Conservation (phyloP, 2,888 invertebrate species). For the Ernsta delagoae region DNA sequence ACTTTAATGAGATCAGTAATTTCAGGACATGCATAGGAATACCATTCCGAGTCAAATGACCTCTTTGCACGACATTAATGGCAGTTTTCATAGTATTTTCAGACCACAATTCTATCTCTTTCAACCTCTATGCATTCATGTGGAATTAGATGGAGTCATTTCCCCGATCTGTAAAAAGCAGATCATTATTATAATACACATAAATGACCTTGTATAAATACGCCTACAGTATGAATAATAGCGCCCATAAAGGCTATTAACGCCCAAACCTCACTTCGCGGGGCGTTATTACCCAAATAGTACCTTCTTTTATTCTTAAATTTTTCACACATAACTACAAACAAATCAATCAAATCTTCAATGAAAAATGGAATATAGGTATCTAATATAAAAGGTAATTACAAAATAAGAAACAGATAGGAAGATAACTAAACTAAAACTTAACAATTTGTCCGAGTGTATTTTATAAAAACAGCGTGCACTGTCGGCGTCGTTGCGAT, state of each 20-base stretch:
- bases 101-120: too few species aligned
- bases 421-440: background rate
- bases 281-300: background rate
- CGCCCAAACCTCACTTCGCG: background rate
- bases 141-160: background rate
- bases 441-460: background rate
- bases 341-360: conserved; percentile 1
- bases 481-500: background rate
- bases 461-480: background rate
- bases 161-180: too few species aligned
- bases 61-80: too few species aligned
- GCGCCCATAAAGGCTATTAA: background rate
- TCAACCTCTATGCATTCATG: too few species aligned
- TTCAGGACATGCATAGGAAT: too few species aligned
- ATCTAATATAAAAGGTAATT: background rate
- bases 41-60: too few species aligned
- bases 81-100: too few species aligned
- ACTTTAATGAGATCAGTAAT: background rate
- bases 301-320: background rate
- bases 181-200: background rate
- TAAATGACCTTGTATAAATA: too few species aligned
- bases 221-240: too few species aligned
- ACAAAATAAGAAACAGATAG: background rate
- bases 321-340: background rate
- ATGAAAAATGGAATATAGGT: background rate